Percentiles rank a stretch among this genome's conserved stretches.
Evolutionary conservation across 2,113 vertebrate species (phyloP).

Genomic region (Eidolon helvum): DNA sequence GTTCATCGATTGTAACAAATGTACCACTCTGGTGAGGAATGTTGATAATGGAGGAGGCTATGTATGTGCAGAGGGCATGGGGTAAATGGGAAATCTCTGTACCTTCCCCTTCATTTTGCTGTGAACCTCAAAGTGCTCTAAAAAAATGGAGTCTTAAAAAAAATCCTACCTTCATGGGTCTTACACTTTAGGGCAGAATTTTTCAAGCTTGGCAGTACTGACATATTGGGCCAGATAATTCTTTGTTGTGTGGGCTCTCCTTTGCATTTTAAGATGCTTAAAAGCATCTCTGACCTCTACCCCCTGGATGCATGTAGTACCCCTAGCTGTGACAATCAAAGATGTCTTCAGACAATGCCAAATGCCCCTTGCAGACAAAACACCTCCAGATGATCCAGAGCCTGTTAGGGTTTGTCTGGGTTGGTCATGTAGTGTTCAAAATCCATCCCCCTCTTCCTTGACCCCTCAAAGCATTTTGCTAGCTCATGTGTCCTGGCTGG

Average conservation of each 20-base stretch:
- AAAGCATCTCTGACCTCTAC: neutral
- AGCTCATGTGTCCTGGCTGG: neutral
- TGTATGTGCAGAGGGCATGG: neutral
- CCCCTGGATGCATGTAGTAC: neutral
- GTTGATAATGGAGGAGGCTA: neutral
- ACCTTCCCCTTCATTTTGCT: neutral
- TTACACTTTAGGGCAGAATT: neutral
- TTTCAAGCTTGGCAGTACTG: neutral
- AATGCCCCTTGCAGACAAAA: neutral
- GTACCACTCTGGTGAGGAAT: neutral
- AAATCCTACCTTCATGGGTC: neutral
- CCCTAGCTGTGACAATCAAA: neutral
- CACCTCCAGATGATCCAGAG: neutral
- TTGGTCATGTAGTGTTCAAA: neutral
- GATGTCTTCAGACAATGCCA: neutral
- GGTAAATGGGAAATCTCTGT: neutral
- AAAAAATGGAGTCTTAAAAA: neutral
- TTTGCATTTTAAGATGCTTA: rapidly evolving
- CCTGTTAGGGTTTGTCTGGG: neutral
- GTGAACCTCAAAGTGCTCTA: neutral
- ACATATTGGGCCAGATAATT: too few species aligned
- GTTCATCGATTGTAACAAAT: neutral
- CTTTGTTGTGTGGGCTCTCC: neutral
- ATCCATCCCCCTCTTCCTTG: neutral
- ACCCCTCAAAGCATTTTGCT: neutral